Evolutionary conservation across 1,140 invertebrate species (phyloP), one percentile per base, ranked within the genome.

Genomic region (Teleopsis dalmanni): DNA sequence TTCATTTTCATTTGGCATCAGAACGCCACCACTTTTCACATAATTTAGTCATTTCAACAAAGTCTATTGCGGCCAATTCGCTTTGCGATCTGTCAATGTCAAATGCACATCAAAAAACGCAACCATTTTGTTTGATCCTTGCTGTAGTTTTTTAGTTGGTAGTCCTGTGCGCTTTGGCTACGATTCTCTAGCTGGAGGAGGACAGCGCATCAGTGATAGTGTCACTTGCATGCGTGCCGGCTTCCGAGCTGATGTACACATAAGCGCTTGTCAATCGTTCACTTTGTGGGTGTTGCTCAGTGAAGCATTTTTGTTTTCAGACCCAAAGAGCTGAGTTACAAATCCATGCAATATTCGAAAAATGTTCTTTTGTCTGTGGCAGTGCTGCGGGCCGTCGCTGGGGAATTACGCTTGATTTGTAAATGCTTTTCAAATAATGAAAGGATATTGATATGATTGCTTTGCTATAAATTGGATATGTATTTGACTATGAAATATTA

Each of bases 41-140:
- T 62, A 62, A 62, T 62, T 63, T 62, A 62, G 62, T 62, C 59
- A 59, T 62, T 62, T 59, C 59, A 64, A 59, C 61, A 48, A 25
- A 58, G 57, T 64, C 33, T 50, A 45, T 31, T 44, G 41, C 41
- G 42, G 48, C 41, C 48, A 45, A 50, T 50, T 50, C 48, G 48
- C 41, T 45, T 50, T 51, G 49, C 37, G 49, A 51, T 51, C 49
- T 47, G 49, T 51, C 49, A 51, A 40, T 51, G 49, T 47, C 49
- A 51, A 51, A 51, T 51, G 49, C 49, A 51, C 47, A 43, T 51
- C 49, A 51, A 51, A 50, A 41, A 27, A 37, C 10, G 21, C 31
- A 31, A 40, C 14, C 10, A 40, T 38, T 3, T 11, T 41, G 26
- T 42, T 40, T 50, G 21, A 46, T 51, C 36, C 8, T 40, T 47